Base-by-base conservation (phyloP, 2,888 invertebrate species). In the Ametastegia equiseti region DNA sequence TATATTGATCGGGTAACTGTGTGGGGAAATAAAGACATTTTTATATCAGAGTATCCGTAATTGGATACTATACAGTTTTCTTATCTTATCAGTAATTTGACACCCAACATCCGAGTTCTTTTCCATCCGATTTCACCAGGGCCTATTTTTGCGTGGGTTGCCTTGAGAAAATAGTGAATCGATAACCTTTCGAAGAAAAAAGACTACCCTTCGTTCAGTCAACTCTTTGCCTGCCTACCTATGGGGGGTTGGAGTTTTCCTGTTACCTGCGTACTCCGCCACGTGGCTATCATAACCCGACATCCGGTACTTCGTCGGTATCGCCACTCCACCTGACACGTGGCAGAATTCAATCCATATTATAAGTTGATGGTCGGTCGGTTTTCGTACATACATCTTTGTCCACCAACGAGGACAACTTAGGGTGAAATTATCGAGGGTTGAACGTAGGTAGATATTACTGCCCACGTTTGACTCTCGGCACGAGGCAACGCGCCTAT, bases 321-420 rank as follows among this genome's bases (percentile, higher is more conserved):
- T 81, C 71, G 82, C 83, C 86, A 82, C 89, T 90, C 88, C 88
- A 90, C 89, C 89, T 90, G 90, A 83, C 90, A 90, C 90, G 90
- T 90, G 90, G 84, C 90, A 84, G 27, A 87, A 88, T 89, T 88
- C 86, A 87, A 86, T 88, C 85, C 83, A 83, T 80, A 81, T n/a
- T n/a, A n/a, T 54, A 79, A 82, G 80, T 67, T 83, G 69, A 54
- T 69, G 65, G 45, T 19, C 23, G 71, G 15, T 19, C 11, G 75
- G 78, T 36, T 45, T 63, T 54, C 15, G 23, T 78, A 47, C n/a
- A n/a, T 36, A 27, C 7, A 57, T 45, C 78, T 73, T n/a, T 42
- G 54, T 75, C 75, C 75, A 54, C 33, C 60, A 42, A 30, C 78
- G 78, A 78, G 60, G 78, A 78, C 57, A 42, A 63, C 7, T 60